Conservation (phyloP, 2,797 vertebrate genomes). For the Phalloptychus januarius region DNA sequence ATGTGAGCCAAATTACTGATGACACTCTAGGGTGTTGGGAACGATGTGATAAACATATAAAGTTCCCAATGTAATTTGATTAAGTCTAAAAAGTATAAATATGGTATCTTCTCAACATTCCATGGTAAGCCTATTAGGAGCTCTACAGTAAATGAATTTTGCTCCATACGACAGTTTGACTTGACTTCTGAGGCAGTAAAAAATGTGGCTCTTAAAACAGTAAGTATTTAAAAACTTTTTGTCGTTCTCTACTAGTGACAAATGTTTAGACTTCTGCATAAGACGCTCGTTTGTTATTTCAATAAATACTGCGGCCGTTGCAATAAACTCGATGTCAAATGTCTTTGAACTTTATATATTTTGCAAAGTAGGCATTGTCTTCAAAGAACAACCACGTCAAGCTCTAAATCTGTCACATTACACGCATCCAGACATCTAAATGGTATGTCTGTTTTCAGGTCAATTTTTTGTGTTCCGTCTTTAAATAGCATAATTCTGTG, state of each 20-base stretch:
- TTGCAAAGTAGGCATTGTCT: not conserved
- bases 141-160: slow-evolving; percentile 72
- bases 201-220: slow-evolving; percentile 30
- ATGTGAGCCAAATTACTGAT: slow-evolving; percentile 83
- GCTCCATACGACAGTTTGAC: slow-evolving; percentile 61
- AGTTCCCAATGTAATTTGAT: slow-evolving; percentile 84
- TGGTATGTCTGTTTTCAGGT: too few relatives aligned
- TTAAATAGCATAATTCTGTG: not conserved
- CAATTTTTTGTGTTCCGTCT: not conserved
- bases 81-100: slow-evolving; percentile 81
- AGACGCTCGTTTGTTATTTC: not conserved
- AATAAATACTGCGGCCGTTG: not conserved
- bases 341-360: not conserved
- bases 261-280: slow-evolving; percentile 2
- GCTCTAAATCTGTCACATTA: not conserved
- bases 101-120: slow-evolving; percentile 67
- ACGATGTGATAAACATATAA: slow-evolving; percentile 80
- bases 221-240: slow-evolving; percentile 40
- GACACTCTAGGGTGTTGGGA: slow-evolving; percentile 82
- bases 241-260: slow-evolving; percentile 11
- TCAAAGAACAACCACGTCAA: not conserved
- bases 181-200: slow-evolving; percentile 52
- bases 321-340: not conserved
- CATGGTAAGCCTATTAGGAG: slow-evolving; percentile 77
- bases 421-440: too few relatives aligned